Base-by-base conservation (phyloP, 2,888 invertebrate genomes). In the Leptinotarsa rubiginosa region DNA sequence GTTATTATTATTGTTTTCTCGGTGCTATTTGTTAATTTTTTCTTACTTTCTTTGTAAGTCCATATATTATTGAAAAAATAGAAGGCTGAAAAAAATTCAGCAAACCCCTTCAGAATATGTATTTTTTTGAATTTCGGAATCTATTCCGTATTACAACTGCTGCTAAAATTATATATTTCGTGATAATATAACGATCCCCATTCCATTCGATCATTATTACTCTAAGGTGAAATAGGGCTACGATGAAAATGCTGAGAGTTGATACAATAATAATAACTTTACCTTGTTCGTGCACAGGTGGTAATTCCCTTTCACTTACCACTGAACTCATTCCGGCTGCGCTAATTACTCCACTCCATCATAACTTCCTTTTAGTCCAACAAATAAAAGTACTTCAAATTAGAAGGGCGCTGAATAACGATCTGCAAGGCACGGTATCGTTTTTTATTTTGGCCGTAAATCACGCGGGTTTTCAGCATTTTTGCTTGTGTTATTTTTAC, bases 371-470 rank as follows among this genome's bases (percentile, higher is more conserved):
- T 56, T 56, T 56, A 22, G 20, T 56, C 22, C 13, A 56, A 56
- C 56, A 56, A 56, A 56, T 56, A 56, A 56, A 56, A 56, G 56
- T 56, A 20, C 56, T 25, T 4, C 22, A 22, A 56, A 56, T 13
- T 56, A 56, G 56, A 56, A 56, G 56, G 56, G 56, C 22, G 56
- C 22, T 56, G 56, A 56, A 22, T 56, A 56, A 56, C 56, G 56
- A 56, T 15, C 22, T 56, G 5, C 15, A 22, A 56, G 56, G 56
- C 20, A 56, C 56, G 20, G 56, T 56, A 56, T 56, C 56, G 56
- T 22, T 56, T 20, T 22, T 25, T 13, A 56, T 56, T 22, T 22
- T 56, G 13, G 3, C 22, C 20, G 13, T 56, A 4, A 56, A 56
- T 56, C 56, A 56, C 20, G 15, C 13, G 13, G 13, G 22, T 56